These are phyloP conservation scores for Sciurus niger DNA, from an alignment of 2,113 vertebrate species.

Conservation along the genomic window DNA sequence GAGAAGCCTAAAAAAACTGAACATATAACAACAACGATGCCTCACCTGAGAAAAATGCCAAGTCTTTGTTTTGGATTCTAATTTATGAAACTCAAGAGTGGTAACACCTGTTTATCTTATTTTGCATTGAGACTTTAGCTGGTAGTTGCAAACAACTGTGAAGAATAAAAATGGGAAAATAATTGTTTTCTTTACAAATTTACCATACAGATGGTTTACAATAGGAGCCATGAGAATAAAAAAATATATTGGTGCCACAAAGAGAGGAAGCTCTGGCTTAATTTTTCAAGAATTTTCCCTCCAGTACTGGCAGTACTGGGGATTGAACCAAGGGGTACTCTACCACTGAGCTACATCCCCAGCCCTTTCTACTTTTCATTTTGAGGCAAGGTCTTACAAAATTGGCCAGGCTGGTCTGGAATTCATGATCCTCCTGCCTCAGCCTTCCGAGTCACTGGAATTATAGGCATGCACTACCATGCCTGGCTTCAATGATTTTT, in stretches of 20 bases:
- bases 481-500: background rate
- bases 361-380: too few relatives aligned
- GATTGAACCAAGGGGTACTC: too few relatives aligned
- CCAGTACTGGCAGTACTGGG: too few relatives aligned
- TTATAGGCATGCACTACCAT: too few relatives aligned
- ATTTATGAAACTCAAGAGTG: constrained; percentile 19
- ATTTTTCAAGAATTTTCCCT: background rate
- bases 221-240: background rate
- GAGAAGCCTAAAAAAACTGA: constrained; percentile 37
- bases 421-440: too few relatives aligned
- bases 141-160: background rate
- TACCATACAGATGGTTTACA: constrained; percentile 32
- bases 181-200: constrained; percentile 4
- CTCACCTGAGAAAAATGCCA: background rate
- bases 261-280: background rate
- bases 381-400: too few relatives aligned
- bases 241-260: background rate
- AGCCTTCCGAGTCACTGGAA: too few relatives aligned
- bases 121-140: constrained; percentile 18
- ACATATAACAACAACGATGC: background rate
- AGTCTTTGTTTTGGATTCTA: constrained; percentile 61
- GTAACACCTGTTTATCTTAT: constrained; percentile 48
- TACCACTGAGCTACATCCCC: too few relatives aligned
- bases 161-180: background rate
- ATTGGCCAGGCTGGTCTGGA: too few relatives aligned